phyloP scores from a whole-genome alignment of 2,797 vertebrate species.

The Chloroceryle amazona region DNA sequence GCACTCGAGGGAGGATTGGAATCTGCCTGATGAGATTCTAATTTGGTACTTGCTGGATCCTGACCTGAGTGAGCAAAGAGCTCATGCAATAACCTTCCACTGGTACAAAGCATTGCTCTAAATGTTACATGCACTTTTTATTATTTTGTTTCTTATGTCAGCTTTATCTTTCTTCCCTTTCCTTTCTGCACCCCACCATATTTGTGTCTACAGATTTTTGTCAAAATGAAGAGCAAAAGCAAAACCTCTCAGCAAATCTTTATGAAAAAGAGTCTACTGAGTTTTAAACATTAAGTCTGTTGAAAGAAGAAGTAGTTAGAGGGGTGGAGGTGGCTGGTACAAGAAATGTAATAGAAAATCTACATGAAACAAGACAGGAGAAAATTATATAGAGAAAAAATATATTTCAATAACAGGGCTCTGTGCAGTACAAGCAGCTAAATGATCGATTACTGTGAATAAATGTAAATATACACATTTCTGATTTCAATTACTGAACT shows the following conservation, averaged over 20 bases:
- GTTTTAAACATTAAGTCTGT: neutral
- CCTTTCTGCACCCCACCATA: fast-evolving
- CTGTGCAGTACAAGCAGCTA: neutral
- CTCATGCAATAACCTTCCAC: neutral
- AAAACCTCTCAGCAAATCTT: neutral
- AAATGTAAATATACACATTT: constrained; percentile 44
- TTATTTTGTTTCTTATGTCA: neutral
- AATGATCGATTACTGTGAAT: constrained; percentile 43
- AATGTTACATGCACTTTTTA: neutral
- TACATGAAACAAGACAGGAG: neutral
- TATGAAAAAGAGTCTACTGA: neutral
- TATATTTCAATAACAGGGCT: constrained; percentile 16
- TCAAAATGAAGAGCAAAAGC: neutral
- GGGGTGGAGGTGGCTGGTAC: neutral
- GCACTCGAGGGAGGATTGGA: neutral
- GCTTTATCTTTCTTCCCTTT: neutral
- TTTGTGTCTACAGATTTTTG: neutral
- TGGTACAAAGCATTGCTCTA: neutral
- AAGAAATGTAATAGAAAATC: neutral
- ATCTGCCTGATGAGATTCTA: neutral
- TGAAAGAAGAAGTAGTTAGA: neutral
- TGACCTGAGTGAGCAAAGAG: neutral
- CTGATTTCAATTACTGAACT: constrained; percentile 43
- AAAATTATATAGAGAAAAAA: constrained; percentile 42
- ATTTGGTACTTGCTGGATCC: neutral